Percentiles rank a stretch among this genome's conserved stretches.
These are phyloP conservation scores for Chloropsis cyanopogon DNA, from an alignment of 2,113 vertebrate species.

Conservation along the genomic window DNA sequence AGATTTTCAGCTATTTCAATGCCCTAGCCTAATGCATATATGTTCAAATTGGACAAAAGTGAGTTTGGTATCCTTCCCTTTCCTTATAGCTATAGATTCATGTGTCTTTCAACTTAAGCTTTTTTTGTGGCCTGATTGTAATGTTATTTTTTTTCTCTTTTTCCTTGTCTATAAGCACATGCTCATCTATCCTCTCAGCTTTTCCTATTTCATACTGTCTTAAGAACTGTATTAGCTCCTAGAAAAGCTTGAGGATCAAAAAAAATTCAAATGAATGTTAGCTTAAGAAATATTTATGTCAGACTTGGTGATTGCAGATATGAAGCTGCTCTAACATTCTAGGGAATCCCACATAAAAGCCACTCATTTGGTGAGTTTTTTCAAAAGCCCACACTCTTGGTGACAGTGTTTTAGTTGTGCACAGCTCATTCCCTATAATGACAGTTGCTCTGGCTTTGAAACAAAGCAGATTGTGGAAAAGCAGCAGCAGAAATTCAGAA, in stretches of 20 bases:
- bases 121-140: neutral
- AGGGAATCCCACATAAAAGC: neutral
- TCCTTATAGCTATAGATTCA: neutral
- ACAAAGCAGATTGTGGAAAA: neutral
- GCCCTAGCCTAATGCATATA: neutral
- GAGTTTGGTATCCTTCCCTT: neutral
- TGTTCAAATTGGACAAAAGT: neutral
- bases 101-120: neutral
- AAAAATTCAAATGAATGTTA: neutral
- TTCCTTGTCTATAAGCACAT: neutral
- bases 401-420: neutral
- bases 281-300: neutral
- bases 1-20: neutral
- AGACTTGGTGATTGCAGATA: neutral
- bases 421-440: neutral
- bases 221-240: neutral
- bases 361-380: neutral
- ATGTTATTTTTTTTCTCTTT: neutral
- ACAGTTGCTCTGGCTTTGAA: neutral
- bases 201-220: neutral
- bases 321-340: neutral
- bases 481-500: neutral
- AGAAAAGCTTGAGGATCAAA: neutral
- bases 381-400: neutral
- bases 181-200: neutral